phyloP scores from a whole-genome alignment of 1,140 invertebrate genomes.

The Teleopsis dalmanni region DNA sequence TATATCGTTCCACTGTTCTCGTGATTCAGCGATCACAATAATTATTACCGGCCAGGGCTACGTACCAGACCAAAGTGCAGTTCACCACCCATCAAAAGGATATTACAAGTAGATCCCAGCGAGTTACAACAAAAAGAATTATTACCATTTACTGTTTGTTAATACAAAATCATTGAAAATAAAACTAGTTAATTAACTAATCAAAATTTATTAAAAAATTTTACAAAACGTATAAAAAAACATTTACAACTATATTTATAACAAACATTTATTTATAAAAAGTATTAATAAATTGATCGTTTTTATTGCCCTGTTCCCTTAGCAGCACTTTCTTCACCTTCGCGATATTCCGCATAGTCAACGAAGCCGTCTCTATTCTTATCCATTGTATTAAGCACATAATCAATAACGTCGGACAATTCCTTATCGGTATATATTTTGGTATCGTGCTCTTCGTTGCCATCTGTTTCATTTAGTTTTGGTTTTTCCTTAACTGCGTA shows the following conservation, averaged over 20 bases:
- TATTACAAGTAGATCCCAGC: no score
- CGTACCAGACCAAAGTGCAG: no score
- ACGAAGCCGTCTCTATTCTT: constrained; percentile 71
- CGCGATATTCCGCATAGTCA: constrained; percentile 63
- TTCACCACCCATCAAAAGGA: no score
- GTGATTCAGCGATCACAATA: no score
- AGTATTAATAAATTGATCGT: not conserved
- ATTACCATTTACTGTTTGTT: no score
- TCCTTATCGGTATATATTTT: constrained; percentile 51
- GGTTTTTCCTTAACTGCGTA: no score
- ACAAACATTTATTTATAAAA: not conserved
- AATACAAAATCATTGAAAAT: no score
- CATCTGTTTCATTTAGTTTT: no score
- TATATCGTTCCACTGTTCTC: no score
- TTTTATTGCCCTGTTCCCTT: constrained; percentile 3
- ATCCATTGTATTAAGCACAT: constrained; percentile 62
- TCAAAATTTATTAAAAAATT: not conserved
- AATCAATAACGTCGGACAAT: constrained; percentile 59
- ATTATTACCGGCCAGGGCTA: no score
- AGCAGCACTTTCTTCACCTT: constrained; percentile 21
- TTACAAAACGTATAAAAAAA: not conserved
- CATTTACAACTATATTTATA: not conserved
- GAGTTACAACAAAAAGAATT: no score
- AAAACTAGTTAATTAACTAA: not conserved
- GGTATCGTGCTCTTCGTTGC: constrained; percentile 6